Percentiles rank a stretch among this genome's conserved stretches.
Conservation (phyloP, 2,888 invertebrate species). For the Colletes collaris region DNA sequence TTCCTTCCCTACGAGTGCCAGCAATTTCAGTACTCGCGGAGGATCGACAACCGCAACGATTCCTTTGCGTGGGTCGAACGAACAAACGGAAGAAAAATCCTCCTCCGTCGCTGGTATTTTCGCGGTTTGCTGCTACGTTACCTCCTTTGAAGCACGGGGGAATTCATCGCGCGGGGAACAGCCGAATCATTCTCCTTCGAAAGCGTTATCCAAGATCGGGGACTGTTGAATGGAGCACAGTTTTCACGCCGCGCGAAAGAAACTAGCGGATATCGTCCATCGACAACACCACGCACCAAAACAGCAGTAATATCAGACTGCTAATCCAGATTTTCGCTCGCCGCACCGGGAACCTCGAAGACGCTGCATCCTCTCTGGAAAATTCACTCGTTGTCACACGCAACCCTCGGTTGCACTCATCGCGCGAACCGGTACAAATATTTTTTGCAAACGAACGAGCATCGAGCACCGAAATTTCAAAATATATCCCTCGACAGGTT, state of each 20-base stretch:
- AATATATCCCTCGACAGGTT: no score
- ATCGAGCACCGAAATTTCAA: no score
- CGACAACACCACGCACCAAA: neutral
- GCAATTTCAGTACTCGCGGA: slow-evolving; percentile 48
- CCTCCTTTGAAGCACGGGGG: slow-evolving; percentile 51
- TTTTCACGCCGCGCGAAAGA: slow-evolving; percentile 10
- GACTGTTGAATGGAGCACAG: slow-evolving; percentile 11
- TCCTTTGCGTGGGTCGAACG: slow-evolving; percentile 27
- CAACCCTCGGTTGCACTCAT: neutral
- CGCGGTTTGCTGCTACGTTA: slow-evolving; percentile 43
- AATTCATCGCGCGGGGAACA: slow-evolving; percentile 50
- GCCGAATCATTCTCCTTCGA: slow-evolving; percentile 41
- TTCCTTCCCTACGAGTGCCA: slow-evolving; percentile 37
- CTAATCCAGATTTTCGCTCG: slow-evolving; percentile 30
- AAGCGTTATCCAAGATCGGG: slow-evolving; percentile 43
- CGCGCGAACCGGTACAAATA: slow-evolving; percentile 17
- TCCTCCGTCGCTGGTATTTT: slow-evolving; percentile 26
- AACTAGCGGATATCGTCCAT: neutral
- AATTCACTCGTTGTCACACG: slow-evolving; percentile 16
- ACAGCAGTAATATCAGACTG: slow-evolving; percentile 15
- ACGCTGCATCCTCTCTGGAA: slow-evolving; percentile 12
- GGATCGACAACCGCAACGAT: slow-evolving; percentile 3
- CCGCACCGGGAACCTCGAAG: neutral
- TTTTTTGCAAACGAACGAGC: slow-evolving; percentile 5
- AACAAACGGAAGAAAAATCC: slow-evolving; percentile 27